A percentile compares a stretch with the other conserved stretches of the same genome.
These are phyloP conservation scores for Acrobasis suavella DNA, from an alignment of 2,888 invertebrate species.

Conservation along the genomic window DNA sequence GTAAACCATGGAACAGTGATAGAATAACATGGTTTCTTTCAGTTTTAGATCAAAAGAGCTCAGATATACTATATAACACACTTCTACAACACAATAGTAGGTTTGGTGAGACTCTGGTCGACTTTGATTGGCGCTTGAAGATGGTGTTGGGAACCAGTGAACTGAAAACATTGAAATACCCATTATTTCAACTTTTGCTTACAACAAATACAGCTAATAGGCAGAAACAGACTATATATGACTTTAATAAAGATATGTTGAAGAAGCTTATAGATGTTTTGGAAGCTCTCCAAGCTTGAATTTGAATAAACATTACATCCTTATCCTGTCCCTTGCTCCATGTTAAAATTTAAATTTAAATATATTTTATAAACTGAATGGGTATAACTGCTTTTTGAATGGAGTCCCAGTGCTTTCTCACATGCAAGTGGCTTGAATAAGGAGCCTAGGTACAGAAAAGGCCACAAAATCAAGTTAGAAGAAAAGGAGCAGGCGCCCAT, in stretches of 20 bases:
- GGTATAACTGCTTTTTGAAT: too few relatives aligned
- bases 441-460: too few relatives aligned
- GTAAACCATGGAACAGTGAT: conserved; percentile 22
- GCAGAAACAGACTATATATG: conserved; percentile 27
- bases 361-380: too few relatives aligned
- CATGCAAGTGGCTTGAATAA: too few relatives aligned
- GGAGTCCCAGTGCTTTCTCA: too few relatives aligned
- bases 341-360: too few relatives aligned
- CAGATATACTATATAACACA: conserved; percentile 23
- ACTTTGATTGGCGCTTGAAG: conserved; percentile 29
- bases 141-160: conserved; percentile 31
- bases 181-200: conserved; percentile 27
- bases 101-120: conserved; percentile 25
- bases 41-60: conserved; percentile 22
- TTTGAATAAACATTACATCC: too few relatives aligned
- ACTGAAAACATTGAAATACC: conserved; percentile 27
- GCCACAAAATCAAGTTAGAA: too few relatives aligned
- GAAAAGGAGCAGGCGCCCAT: too few relatives aligned
- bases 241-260: conserved; percentile 28
- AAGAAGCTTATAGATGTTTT: conserved; percentile 25
- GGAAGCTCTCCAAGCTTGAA: conserved; percentile 9
- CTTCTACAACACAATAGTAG: conserved; percentile 25
- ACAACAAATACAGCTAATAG: conserved; percentile 20
- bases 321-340: too few relatives aligned
- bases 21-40: conserved; percentile 24